Conservation (phyloP, 2,797 vertebrate species). For the Lepus oiostolus region DNA sequence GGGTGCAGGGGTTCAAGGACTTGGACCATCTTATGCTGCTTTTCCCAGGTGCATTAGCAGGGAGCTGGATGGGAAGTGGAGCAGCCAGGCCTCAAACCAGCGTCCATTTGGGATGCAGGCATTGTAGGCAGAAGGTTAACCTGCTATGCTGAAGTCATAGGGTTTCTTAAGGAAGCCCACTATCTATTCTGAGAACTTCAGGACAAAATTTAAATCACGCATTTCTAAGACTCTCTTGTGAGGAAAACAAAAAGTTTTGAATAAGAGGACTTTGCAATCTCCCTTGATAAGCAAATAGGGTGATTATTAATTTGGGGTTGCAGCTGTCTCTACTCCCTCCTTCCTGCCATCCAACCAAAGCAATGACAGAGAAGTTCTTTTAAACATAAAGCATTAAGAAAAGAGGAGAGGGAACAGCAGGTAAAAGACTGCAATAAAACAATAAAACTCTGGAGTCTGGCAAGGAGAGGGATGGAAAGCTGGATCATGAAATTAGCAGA, state of each 20-base stretch:
- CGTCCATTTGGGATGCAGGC: too few species aligned
- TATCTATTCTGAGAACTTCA: not conserved
- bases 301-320: not conserved
- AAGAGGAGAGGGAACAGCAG: not conserved
- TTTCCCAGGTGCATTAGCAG: too few species aligned
- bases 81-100: too few species aligned
- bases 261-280: not conserved
- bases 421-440: not conserved
- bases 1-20: too few species aligned
- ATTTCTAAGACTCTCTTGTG: not conserved
- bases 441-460: not conserved
- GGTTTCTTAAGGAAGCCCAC: conserved; percentile 18
- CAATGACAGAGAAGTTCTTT: not conserved
- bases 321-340: not conserved
- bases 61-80: too few species aligned
- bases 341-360: not conserved
- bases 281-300: not conserved
- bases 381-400: not conserved
- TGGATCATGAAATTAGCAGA: not conserved
- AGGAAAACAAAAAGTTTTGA: not conserved
- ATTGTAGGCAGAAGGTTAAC: too few species aligned
- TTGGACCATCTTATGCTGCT: too few species aligned
- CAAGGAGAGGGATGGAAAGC: not conserved
- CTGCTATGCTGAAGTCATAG: not conserved
- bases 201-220: not conserved